Evolutionary conservation across 2,797 vertebrate genomes (phyloP), one percentile per base, ranked within the genome.

Genomic region (Centroberyx gerrardi): DNA sequence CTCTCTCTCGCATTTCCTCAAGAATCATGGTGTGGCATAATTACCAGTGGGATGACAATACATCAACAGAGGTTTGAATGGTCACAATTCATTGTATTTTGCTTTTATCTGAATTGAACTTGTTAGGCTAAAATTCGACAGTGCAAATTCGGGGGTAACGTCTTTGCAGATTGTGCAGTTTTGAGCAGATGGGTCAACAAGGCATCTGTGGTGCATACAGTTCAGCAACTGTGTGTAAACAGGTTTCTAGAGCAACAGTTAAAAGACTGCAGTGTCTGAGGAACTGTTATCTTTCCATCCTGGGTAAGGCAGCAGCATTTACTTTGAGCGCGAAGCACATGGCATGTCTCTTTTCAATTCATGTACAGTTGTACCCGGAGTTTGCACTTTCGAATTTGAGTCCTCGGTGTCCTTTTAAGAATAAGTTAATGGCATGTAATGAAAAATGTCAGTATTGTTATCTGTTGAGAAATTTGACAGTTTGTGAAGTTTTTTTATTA

Each of bases 371-470:
- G 80, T 78, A 64, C 83, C 88, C 81, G 70, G 88, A 89, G 86
- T 92, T 92, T 93, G 92, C 91, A 92, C 89, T 90, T 66, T 88
- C 56, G 72, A 89, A 82, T 65, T 65, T 18, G 49, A 87, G 87
- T 81, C 83, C 80, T 86, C 53, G 5, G 62, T 84, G 85, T 91
- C 85, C 74, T 90, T 89, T 84, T 76, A 74, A 81, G 51, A 83
- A 87, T 90, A 76, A 88, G 92, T 93, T 91, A 88, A 92, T 72
- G 91, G 93, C 94, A 95, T 95, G 95, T 93, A 70, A 85, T 92
- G 60, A 82, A 83, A 90, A 90, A 86, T 83, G 83, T 92, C 92
- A 91, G 90, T 94, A 89, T 94, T 94, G 90, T 91, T 92, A 92
- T 92, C 86, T 81, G 87, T 92, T 91, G 75, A 85, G 73, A 85